Conservation (phyloP, 2,797 vertebrate species). For the Crypturellus tataupa region DNA sequence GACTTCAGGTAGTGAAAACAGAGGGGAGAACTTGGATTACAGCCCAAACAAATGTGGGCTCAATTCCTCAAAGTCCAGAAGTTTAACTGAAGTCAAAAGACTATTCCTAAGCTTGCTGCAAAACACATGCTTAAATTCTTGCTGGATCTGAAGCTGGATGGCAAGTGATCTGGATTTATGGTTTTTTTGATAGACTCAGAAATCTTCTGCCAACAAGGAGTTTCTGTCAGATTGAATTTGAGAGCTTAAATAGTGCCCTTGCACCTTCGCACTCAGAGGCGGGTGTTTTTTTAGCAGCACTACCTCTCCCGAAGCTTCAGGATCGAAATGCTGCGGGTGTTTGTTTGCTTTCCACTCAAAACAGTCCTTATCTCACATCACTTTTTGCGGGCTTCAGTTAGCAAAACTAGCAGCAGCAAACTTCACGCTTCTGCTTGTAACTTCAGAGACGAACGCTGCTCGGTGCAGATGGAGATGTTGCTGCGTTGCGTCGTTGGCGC, state of each 20-base stretch:
- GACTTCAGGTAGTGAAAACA: not conserved
- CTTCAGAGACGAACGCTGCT: not conserved
- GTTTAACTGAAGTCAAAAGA: not conserved
- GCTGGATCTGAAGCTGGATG: not conserved
- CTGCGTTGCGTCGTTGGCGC: not conserved
- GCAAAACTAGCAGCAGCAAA: conserved; percentile 22
- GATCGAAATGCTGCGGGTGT: not conserved
- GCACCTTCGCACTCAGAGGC: not conserved
- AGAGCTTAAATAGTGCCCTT: not conserved
- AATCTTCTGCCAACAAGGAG: not conserved
- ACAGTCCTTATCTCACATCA: conserved; percentile 65
- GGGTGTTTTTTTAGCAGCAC: not conserved
- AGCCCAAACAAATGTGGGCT: not conserved
- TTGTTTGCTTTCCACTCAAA: conserved; percentile 20
- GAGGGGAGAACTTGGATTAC: not conserved
- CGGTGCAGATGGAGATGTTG: not conserved
- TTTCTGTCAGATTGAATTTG: not conserved
- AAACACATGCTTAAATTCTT: not conserved
- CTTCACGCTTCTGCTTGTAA: conserved; percentile 53
- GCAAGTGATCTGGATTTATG: not conserved
- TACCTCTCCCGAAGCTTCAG: not conserved
- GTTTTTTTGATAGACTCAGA: not conserved
- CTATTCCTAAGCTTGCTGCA: not conserved
- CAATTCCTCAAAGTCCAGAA: not conserved
- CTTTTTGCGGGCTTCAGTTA: conserved; percentile 56